Evolutionary conservation across 2,113 vertebrate genomes (phyloP).

Genomic region (Callaeas wilsoni): DNA sequence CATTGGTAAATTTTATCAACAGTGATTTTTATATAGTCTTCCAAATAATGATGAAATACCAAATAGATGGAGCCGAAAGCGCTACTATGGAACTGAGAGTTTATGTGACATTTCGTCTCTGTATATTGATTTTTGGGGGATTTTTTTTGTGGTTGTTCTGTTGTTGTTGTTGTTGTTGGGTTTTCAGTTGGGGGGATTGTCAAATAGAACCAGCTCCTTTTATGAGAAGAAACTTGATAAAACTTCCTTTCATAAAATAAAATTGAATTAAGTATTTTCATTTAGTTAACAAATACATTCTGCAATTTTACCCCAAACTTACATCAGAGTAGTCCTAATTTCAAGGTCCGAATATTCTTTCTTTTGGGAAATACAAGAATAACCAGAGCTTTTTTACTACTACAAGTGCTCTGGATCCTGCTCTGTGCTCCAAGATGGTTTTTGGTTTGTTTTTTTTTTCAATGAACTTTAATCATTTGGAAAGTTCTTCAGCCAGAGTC

Average conservation of each 20-base stretch:
- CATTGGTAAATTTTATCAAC: constrained; percentile 42
- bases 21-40: background rate
- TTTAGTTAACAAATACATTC: background rate
- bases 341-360: background rate
- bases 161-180: background rate
- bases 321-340: background rate
- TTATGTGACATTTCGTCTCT: background rate
- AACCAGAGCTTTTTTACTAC: background rate
- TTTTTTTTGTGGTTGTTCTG: background rate
- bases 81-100: background rate
- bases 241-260: background rate
- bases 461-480: background rate
- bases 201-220: background rate
- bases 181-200: background rate
- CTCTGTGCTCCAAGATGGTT: background rate
- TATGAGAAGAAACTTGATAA: background rate
- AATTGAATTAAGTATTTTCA: background rate
- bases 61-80: background rate
- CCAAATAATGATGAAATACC: background rate
- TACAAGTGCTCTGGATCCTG: background rate
- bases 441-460: background rate
- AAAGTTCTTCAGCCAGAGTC: background rate
- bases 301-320: background rate
- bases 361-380: background rate
- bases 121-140: background rate